Evolutionary conservation across 2,797 vertebrate species (phyloP), one percentile per base, ranked within the genome.

Genomic region (Aulostomus chinensis): DNA sequence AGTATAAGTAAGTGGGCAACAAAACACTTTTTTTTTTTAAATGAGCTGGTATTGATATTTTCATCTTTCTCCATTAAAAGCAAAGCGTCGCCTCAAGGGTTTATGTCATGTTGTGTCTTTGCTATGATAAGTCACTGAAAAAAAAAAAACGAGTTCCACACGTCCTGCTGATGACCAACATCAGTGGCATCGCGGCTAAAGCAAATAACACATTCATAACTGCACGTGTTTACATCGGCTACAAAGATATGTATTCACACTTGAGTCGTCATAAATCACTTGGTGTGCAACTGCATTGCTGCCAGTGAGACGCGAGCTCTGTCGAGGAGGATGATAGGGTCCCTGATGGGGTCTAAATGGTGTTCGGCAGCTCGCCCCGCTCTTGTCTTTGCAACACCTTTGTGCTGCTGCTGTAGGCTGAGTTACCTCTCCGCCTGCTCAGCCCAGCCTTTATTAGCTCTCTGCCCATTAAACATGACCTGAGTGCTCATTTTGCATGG

Each of bases 381-480:
- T 76, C 54, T 38, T 34, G 62, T 73, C 71, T 68, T 37, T 42
- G 50, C 42, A 6, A 42, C 73, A 56, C 68, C 50, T 71, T 70
- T 41, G 46, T 56, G 64, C 64, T 38, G 63, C 61, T 54, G 9
- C 62, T 63, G 38, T 65, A 67, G 34, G 61, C 46, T 78, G 69
- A 76, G 40, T 74, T 80, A 80, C 76, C 80, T 82, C 78, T 73
- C 76, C 78, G 73, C 67, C 66, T 13, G 64, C 74, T 74, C 66
- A 24, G 45, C 11, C 2, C 52, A 70, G 46, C 68, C 84, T 83
- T 52, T 76, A 80, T 85, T 72, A 87, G 74, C 74, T 80, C 68
- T 77, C 70, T 86, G 71, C 67, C 83, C 86, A 88, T 89, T 89
- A 88, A 83, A 85, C 68, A 75, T 85, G 87, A 87, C 79, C 88